Evolutionary conservation across 2,797 vertebrate species (phyloP), one percentile per base, ranked within the genome.

Genomic region (Siniperca undulata): DNA sequence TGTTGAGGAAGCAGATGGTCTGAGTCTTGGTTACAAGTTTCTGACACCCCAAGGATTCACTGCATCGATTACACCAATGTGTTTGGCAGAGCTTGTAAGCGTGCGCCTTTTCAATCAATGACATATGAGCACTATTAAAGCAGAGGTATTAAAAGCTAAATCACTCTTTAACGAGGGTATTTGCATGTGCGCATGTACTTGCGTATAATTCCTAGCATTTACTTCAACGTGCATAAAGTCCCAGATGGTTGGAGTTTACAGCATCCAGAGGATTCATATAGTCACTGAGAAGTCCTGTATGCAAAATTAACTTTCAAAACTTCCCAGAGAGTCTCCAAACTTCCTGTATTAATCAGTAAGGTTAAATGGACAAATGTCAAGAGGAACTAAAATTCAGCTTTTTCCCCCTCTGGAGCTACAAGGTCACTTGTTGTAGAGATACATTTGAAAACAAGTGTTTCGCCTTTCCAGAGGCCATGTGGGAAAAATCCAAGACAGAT

Each of bases 1-100:
- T 93, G 86, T 88, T 82, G 80, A 73, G 71, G 77, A 84, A 92
- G 86, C 94, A 95, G 93, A 94, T 94, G 93, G 93, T 86, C 80
- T 27, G 85, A 89, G 83, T 91, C 82, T 89, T 81, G 83, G 91
- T 91, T 93, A 89, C 91, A 93, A 92, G 89, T 92, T 92, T 92
- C 88, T 84, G 87, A 90, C 91, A 91, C 92, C 91, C 89, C 66
- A 62, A 93, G 92, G 93, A 95, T 86, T 88, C 77, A 46, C 86
- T 77, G 88, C 87, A 89, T 91, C 84, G 80, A 90, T 94, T 90
- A 87, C 72, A 55, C 56, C 85, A 89, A 81, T 82, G 74, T 87
- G 83, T 85, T 89, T 86, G 83, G 75, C 86, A 80, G 78, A 48
- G 82, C 66, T 83, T 65, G 55, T 74, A 85, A 91, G 76, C 12